Evolutionary conservation across 2,113 vertebrate species (phyloP).

Genomic region (Pimephales promelas): DNA sequence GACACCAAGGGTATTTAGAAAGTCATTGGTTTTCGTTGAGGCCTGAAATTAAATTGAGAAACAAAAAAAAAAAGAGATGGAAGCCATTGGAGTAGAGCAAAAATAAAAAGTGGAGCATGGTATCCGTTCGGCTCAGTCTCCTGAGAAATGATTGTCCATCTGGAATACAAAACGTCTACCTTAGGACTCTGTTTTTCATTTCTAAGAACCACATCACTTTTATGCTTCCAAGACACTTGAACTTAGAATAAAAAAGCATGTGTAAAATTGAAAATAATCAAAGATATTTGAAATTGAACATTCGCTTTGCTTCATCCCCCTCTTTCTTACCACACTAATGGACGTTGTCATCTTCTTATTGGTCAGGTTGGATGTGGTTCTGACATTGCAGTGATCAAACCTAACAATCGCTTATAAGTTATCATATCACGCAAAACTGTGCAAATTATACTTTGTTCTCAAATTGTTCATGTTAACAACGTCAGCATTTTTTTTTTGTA

Average conservation of each 20-base stretch:
- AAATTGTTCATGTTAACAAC: too few relatives aligned
- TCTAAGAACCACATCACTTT: neutral
- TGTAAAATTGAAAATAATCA: neutral
- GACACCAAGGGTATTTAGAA: slow-evolving; percentile 52
- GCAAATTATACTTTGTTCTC: too few relatives aligned
- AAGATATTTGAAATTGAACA: too few relatives aligned
- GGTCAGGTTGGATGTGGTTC: too few relatives aligned
- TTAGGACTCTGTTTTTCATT: neutral
- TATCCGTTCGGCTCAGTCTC: slow-evolving; percentile 26
- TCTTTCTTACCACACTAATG: too few relatives aligned
- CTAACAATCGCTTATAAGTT: too few relatives aligned
- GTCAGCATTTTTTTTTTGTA: too few relatives aligned
- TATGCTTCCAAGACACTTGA: neutral
- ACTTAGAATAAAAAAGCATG: neutral
- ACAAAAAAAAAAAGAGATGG: slow-evolving; percentile 56
- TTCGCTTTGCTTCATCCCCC: too few relatives aligned
- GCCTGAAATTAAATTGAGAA: slow-evolving; percentile 70
- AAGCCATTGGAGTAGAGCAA: slow-evolving; percentile 28
- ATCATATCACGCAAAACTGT: too few relatives aligned
- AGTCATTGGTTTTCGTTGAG: slow-evolving; percentile 62
- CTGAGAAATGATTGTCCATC: slow-evolving; percentile 27
- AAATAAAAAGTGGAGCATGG: slow-evolving; percentile 37
- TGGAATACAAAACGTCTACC: slow-evolving; percentile 14
- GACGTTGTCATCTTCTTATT: too few relatives aligned
- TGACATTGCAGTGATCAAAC: too few relatives aligned